A percentile compares a stretch with the other conserved stretches of the same genome.
Conservation (phyloP, 1,140 invertebrate genomes). For the Caenorhabditis latens region DNA sequence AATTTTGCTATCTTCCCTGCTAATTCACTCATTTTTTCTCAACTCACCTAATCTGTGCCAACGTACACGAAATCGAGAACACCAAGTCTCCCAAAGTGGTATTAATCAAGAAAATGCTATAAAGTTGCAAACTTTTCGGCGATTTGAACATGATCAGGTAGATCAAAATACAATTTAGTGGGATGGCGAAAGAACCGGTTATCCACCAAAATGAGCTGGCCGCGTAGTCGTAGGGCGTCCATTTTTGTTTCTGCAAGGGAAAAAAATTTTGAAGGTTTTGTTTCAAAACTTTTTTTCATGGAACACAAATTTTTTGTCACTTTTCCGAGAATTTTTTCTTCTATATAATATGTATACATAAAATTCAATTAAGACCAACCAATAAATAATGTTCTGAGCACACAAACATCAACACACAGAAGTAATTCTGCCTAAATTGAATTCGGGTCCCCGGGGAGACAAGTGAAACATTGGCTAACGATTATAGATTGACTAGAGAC, state of each 20-base stretch:
- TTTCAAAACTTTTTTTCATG: background rate
- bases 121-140: slow-evolving; percentile 58
- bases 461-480: too few relatives aligned
- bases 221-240: slow-evolving; percentile 57
- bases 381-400: too few relatives aligned
- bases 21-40: too few relatives aligned
- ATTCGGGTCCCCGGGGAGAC: too few relatives aligned
- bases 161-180: slow-evolving; percentile 50
- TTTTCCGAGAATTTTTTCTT: too few relatives aligned
- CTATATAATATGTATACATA: too few relatives aligned
- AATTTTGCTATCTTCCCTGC: too few relatives aligned
- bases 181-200: slow-evolving; percentile 43
- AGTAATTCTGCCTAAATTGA: too few relatives aligned
- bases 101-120: slow-evolving; percentile 47
- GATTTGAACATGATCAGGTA: slow-evolving; percentile 59
- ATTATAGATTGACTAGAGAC: too few relatives aligned
- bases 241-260: slow-evolving; percentile 29
- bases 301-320: too few relatives aligned
- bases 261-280: background rate
- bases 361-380: too few relatives aligned
- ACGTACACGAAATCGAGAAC: slow-evolving; percentile 34
- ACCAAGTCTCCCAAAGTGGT: slow-evolving; percentile 41
- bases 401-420: too few relatives aligned
- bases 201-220: slow-evolving; percentile 51
- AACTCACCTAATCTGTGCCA: slow-evolving; percentile 50